These are phyloP conservation scores for Plagodis pulveraria DNA, from an alignment of 2,888 invertebrate genomes.

Conservation along the genomic window DNA sequence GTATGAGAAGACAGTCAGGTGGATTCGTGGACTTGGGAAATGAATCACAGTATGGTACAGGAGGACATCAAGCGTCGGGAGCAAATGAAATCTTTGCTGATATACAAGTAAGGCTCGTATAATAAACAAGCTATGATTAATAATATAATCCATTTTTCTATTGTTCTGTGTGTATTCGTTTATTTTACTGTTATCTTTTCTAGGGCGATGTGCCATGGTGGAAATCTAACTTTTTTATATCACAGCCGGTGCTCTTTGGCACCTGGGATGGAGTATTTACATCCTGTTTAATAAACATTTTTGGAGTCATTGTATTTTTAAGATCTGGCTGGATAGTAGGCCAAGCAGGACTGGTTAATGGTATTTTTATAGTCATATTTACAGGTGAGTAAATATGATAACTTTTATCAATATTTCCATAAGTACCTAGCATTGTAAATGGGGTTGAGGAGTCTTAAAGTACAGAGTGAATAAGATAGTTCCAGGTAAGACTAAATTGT, in stretches of 20 bases:
- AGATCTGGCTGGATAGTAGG: constrained; percentile 99
- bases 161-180: background rate
- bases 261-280: constrained; percentile 99
- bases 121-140: background rate
- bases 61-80: constrained; percentile 93
- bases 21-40: constrained; percentile 91
- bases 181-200: constrained; percentile 20
- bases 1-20: constrained; percentile 87
- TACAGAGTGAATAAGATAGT: too few relatives aligned
- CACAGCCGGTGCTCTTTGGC: constrained; percentile 97
- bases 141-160: background rate
- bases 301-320: constrained; percentile 98
- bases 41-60: constrained; percentile 90
- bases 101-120: constrained; percentile 88
- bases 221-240: constrained; percentile 98
- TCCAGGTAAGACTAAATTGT: too few relatives aligned
- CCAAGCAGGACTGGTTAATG: constrained; percentile 93
- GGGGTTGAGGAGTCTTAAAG: too few relatives aligned
- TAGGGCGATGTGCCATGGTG: constrained; percentile 96
- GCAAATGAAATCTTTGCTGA: constrained; percentile 96
- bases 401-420: too few relatives aligned
- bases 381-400: constrained; percentile 83
- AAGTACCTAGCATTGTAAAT: too few relatives aligned
- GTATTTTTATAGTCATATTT: constrained; percentile 91
- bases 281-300: constrained; percentile 98